Percentiles rank a stretch among this genome's conserved stretches.
These are phyloP conservation scores for Leptinotarsa rubiginosa DNA, from an alignment of 2,888 invertebrate species.

Conservation along the genomic window DNA sequence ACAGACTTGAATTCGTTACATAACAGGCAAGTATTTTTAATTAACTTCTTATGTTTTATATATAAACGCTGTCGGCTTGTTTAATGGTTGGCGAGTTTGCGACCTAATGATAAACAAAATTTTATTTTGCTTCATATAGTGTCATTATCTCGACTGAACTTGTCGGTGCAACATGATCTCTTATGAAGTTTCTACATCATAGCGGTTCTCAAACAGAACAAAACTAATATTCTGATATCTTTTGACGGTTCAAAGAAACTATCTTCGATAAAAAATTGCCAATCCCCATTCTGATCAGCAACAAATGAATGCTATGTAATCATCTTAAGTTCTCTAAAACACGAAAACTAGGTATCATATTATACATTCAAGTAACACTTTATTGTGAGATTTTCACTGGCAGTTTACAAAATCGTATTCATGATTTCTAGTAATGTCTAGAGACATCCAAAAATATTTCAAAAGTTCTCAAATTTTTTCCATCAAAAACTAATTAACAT, in stretches of 20 bases:
- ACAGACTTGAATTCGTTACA: conserved; percentile 19
- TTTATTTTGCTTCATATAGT: conserved; percentile 1
- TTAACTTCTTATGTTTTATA: conserved; percentile 30
- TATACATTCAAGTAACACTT: no score
- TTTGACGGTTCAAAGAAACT: neutral
- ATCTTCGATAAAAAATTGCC: neutral
- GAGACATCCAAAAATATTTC: no score
- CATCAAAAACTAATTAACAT: neutral
- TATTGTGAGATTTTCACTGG: no score
- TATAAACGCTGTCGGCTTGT: conserved; percentile 26
- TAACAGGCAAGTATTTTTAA: conserved; percentile 24
- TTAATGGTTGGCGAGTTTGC: conserved; percentile 20
- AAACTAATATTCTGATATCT: neutral
- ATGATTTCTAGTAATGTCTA: no score
- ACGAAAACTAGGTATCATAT: no score
- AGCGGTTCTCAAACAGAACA: neutral
- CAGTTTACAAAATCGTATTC: no score
- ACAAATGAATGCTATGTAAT: no score
- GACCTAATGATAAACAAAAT: conserved; percentile 12
- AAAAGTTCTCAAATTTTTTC: no score
- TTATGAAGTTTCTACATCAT: neutral
- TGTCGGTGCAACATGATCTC: conserved; percentile 16
- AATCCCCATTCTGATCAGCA: no score
- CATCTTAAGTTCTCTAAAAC: no score
- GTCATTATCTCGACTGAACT: conserved; percentile 16